Evolutionary conservation across 1,140 invertebrate species (phyloP), one percentile per base, ranked within the genome.

Genomic region (Papilio polytes): DNA sequence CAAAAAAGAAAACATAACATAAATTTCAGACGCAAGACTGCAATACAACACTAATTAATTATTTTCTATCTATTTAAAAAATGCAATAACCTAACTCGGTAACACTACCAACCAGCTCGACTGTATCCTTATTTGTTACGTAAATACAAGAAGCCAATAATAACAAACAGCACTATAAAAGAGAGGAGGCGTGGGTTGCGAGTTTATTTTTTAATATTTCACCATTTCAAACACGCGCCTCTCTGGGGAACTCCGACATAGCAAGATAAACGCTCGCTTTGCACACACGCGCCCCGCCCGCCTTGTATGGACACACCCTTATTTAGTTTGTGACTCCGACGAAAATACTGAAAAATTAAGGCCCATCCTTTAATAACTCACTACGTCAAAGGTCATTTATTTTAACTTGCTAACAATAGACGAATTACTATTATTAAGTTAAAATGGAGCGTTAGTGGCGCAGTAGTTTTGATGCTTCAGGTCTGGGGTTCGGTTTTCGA

Each of bases 131-230:
- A 41, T 46, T n/a, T 46, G n/a, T 73, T 44, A 44, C 18, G 0
- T 20, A 46, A 41, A 41, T 26, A 73, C 3, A 31, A 76, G 20
- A 10, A 76, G 44, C 44, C 74, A 51, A 76, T 76, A 15, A 46
- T 76, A 48, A 51, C 46, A 51, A 76, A 15, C 44, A 76, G 41
- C n/a, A 76, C 74, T 76, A 51, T 26, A 76, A 46, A 22, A 76
- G 41, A 51, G 46, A 76, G 74, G 70, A 82, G 78, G 82, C 82
- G 81, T 78, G 80, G 80, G 84, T 81, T 74, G 78, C 74, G 78
- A 80, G 84, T 86, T 85, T 77, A 79, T 84, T 89, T 70, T 87
- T 91, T 91, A 89, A 91, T 91, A 89, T 89, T 91, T 89, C 89
- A 89, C 85, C 74, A 85, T 85, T 85, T 86, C 85, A 87, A 85